A percentile compares a stretch with the other conserved stretches of the same genome.
Evolutionary conservation across 2,113 vertebrate genomes (phyloP).

Genomic region (Redunca redunca): DNA sequence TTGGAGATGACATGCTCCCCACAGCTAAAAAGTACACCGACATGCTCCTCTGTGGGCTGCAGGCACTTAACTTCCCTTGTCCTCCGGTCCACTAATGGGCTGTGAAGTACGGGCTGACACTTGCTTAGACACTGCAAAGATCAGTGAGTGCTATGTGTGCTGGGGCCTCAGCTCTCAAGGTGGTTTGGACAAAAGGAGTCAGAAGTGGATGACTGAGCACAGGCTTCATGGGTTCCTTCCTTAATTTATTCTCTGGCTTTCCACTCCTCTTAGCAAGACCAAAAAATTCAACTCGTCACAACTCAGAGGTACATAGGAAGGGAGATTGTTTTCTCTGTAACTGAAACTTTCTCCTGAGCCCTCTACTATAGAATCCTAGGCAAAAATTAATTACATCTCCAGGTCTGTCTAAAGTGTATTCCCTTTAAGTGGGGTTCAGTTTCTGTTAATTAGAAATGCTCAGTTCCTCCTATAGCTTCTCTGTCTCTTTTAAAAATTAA

Average conservation of each 20-base stretch:
- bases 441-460: neutral
- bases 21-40: neutral
- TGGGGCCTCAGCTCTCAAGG: neutral
- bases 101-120: accelerated
- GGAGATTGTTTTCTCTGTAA: neutral
- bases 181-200: neutral
- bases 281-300: neutral
- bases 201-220: neutral
- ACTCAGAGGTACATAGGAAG: neutral
- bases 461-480: neutral
- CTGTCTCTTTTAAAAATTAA: neutral
- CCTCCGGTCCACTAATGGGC: neutral
- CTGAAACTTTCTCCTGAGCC: neutral
- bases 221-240: neutral
- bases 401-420: neutral
- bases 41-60: accelerated
- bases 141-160: accelerated
- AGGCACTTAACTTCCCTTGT: neutral
- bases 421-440: neutral
- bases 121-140: neutral
- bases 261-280: neutral
- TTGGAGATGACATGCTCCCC: neutral
- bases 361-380: neutral
- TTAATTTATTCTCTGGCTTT: neutral
- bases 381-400: neutral